phyloP scores from a whole-genome alignment of 2,797 vertebrate genomes.

The Diplodus sargus region DNA sequence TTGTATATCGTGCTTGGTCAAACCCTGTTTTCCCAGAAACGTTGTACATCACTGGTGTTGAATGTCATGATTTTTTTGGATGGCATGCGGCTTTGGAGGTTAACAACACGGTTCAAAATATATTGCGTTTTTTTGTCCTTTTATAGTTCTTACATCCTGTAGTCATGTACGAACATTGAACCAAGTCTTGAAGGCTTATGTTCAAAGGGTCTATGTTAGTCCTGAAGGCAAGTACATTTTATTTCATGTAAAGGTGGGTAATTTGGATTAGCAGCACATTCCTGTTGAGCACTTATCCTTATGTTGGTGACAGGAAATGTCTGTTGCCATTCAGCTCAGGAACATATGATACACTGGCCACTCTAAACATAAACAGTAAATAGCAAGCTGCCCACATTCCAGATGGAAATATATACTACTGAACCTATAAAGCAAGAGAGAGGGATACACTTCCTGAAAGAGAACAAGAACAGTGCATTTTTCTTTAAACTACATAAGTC shows the following conservation, averaged over 20 bases:
- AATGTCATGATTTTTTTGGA: slow-evolving; percentile 57
- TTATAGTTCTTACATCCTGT: slow-evolving; percentile 49
- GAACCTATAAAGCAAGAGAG: slow-evolving; percentile 35
- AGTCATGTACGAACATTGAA: slow-evolving; percentile 38
- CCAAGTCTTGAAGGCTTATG: neutral
- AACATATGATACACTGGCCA: slow-evolving; percentile 30
- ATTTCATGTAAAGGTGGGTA: slow-evolving; percentile 23
- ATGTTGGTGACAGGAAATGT: slow-evolving; percentile 27
- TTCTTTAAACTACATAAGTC: slow-evolving; percentile 30
- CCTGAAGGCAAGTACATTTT: slow-evolving; percentile 7
- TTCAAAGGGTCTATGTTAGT: slow-evolving; percentile 20
- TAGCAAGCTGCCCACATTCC: slow-evolving; percentile 48
- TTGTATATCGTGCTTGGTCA: slow-evolving; percentile 69
- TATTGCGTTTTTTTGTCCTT: slow-evolving; percentile 32
- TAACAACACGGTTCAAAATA: slow-evolving; percentile 61
- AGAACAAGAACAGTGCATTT: slow-evolving; percentile 43
- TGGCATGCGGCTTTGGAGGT: slow-evolving; percentile 54
- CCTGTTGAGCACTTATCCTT: slow-evolving; percentile 32
- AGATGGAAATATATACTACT: slow-evolving; percentile 50
- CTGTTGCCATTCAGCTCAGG: slow-evolving; percentile 14
- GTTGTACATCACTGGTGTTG: slow-evolving; percentile 64
- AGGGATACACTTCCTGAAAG: slow-evolving; percentile 33
- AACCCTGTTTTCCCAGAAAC: slow-evolving; percentile 75
- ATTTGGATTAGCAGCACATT: slow-evolving; percentile 36
- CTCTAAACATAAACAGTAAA: slow-evolving; percentile 56